Evolutionary conservation across 2,888 invertebrate species (phyloP), one percentile per base, ranked within the genome.

Genomic region (Caprella mutica): DNA sequence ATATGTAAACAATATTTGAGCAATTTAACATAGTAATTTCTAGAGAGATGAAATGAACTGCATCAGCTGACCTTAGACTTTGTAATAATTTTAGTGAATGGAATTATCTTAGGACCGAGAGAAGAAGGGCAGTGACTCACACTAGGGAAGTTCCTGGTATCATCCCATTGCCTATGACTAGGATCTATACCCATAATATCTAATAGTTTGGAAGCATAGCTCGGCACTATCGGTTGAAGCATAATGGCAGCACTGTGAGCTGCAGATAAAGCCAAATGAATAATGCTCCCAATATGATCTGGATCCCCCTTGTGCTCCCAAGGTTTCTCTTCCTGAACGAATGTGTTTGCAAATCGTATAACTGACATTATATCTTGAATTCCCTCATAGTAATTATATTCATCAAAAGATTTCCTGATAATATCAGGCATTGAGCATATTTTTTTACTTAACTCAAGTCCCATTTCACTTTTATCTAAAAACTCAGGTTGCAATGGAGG

Each of bases 211-310:
- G 42, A 8, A 1, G 65, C 57, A 27, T 60, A 48, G 14, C 19
- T 14, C 1, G 97, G 97, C 55, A 89, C 78, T 23, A 97, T 79
- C 1, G 97, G 97, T 68, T 85, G 84, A 26, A 97, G 73, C 38
- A 90, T 78, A 60, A 94, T 83, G 17, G 82, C 82, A 67, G 80
- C 78, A 57, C 91, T 81, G 67, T 94, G 78, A 42, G 91, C 73
- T 0, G 85, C 82, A 74, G 97, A 94, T 75, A 94, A 77, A 23
- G 86, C 83, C 43, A 94, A 72, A 70, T 86, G 85, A 56, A 96
- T 77, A 51, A 92, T 80, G 17, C 81, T 80, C 68, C 84, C 78
- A 2, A 90, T 73, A 23, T 76, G 53, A 42, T 78, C 75, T 0
- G 76, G 72, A 9, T 76, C 71, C 69, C 86, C 85, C 54, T 77